Evolutionary conservation across 1,140 invertebrate species (phyloP), one percentile per base, ranked within the genome.

Genomic region (Pollicipes pollicipes): DNA sequence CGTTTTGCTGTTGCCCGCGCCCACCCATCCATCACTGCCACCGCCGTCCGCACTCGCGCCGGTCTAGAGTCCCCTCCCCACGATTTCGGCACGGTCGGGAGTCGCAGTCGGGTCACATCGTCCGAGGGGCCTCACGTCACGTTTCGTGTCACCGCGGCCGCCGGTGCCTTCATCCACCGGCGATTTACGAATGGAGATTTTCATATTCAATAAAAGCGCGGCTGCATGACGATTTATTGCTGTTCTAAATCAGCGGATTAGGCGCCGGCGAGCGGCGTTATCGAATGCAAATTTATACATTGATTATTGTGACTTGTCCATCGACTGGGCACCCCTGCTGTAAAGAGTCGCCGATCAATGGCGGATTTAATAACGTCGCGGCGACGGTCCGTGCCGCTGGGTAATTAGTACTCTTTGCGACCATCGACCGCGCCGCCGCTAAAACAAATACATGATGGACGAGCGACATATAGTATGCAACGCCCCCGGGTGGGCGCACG

Each of bases 231-330:
- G 45, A 58, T 58, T 58, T 58, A 58, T 58, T 58, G 45, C 13
- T 17, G 45, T 58, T 58, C 45, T 58, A 58, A 58, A 58, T 58
- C 45, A 58, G 45, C 45, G 45, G 45, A 58, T 58, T 58, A 58
- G 45, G 45, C 24, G 45, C 13, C 45, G 45, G 45, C 45, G 2
- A 21, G 2, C 45, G 45, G 45, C 24, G 45, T 21, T 58, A 58
- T 58, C 45, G 45, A 21, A 58, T 58, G 45, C 45, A 58, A 58
- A 58, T 58, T 58, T 58, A 58, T 58, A 6, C 45, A 58, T 58
- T 58, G 45, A 58, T 58, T 58, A 58, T 58, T 58, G 45, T 58
- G 45, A 58, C 45, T 58, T 58, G 45, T 58, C 45, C 45, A 58
- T 58, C 45, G 45, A 24, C 45, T 10, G 45, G 21, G 45, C 10